phyloP scores from a whole-genome alignment of 2,888 invertebrate species.

The Chrysolina americana region DNA sequence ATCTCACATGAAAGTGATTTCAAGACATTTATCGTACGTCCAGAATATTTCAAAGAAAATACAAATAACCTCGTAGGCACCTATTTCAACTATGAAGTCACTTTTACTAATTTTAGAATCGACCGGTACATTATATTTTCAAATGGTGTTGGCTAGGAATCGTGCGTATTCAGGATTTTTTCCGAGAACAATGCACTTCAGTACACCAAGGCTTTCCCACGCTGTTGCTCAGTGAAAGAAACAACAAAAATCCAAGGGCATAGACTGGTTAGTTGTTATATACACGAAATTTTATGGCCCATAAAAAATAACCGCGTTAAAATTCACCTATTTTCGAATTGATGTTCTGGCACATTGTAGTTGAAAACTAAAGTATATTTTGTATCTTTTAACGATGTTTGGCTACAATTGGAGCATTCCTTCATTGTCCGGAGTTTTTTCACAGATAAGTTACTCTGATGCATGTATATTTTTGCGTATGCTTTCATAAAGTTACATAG shows the following conservation, averaged over 20 bases:
- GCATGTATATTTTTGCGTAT: too few relatives aligned
- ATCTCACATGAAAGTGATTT: too few relatives aligned
- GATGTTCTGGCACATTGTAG: constrained; percentile 28
- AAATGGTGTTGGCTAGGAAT: neutral
- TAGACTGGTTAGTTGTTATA: constrained; percentile 31
- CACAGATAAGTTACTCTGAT: too few relatives aligned
- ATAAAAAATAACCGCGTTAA: constrained; percentile 39
- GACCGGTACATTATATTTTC: neutral
- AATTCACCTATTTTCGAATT: constrained; percentile 37
- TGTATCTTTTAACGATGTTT: neutral
- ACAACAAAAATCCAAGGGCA: constrained; percentile 33
- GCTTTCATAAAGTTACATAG: too few relatives aligned
- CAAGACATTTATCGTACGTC: too few relatives aligned
- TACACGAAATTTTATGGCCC: constrained; percentile 40
- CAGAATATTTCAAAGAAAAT: neutral
- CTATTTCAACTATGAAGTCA: neutral
- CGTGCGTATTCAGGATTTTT: constrained; percentile 13
- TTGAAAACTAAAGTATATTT: constrained; percentile 29
- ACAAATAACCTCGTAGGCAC: neutral
- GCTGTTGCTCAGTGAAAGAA: constrained; percentile 22
- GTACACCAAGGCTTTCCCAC: constrained; percentile 27
- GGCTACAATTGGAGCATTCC: neutral
- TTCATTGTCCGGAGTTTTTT: neutral
- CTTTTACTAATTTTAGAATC: neutral
- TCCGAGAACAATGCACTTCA: constrained; percentile 1